Evolutionary conservation across 2,113 vertebrate genomes (phyloP), one percentile per base, ranked within the genome.

Genomic region (Pampusana beccarii): DNA sequence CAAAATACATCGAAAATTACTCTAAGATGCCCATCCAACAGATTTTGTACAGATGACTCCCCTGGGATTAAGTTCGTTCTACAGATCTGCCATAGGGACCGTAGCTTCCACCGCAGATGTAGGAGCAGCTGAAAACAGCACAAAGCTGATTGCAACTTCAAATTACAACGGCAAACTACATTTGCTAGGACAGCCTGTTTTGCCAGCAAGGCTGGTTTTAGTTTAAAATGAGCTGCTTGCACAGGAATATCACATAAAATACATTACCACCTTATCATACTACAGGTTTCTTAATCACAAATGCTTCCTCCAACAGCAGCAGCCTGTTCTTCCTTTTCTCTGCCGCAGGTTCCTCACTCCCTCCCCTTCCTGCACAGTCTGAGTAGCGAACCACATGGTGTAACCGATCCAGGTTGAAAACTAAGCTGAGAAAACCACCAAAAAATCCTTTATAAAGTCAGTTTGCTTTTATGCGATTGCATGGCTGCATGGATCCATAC

Each of bases 251-350:
- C 64, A 64, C 60, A 34, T 17, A 80, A 88, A 80, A 62, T 42
- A 82, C 5, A 5, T 15, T 15, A 62, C 25, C 33, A 64, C 31
- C 11, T 73, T 65, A 71, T 78, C n/a, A 70, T 14, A 40, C n/a
- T 71, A 20, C 4, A 51, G 33, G 28, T 89, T 96, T 93, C 89
- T 92, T 77, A 92, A 44, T 64, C 71, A 23, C 88, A 95, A 88
- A 38, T 16, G 51, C 42, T 95, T 95, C 88, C 94, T 88, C 91
- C 77, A 79, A 82, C 64, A 29, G 54, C 74, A 95, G 74, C 70
- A 36, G 40, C 18, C 50, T 65, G 38, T 16, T 95, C 64, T 91
- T 92, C 91, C 56, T 78, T 86, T 88, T 77, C 77, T 95, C 78
- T 75, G 72, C 75, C 60, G 36, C 58, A 34, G 20, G 90, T 93